Conservation (phyloP, 2,113 vertebrate species). For the Malurus elegans region DNA sequence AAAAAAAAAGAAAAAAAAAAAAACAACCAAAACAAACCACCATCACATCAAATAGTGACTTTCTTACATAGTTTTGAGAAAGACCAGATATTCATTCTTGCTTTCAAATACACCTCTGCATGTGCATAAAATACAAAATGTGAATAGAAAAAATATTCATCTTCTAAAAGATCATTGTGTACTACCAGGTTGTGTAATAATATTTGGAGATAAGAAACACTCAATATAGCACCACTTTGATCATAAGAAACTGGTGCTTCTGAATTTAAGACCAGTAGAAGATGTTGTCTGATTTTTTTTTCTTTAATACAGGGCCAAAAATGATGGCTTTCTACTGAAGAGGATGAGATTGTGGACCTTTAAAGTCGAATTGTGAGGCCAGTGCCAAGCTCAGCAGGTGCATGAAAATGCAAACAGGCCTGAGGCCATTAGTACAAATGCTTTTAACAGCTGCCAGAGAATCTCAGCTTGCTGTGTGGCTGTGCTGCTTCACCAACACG, state of each 20-base stretch:
- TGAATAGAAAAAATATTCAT: neutral
- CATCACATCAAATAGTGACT: neutral
- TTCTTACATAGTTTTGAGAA: neutral
- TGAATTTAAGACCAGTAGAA: neutral
- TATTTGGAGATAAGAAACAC: neutral
- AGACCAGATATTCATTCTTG: neutral
- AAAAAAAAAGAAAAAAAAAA: neutral
- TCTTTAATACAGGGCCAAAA: neutral
- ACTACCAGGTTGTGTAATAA: neutral
- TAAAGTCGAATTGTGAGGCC: neutral
- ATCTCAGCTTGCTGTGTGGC: neutral
- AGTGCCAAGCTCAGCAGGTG: neutral
- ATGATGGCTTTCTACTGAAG: neutral
- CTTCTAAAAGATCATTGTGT: neutral
- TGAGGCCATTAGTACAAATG: neutral
- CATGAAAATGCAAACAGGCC: neutral
- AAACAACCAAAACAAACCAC: fast-evolving
- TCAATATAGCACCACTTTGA: neutral
- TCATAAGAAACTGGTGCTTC: neutral
- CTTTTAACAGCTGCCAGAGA: neutral
- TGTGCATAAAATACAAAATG: neutral
- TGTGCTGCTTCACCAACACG: neutral
- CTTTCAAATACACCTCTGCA: neutral
- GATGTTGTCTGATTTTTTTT: neutral
- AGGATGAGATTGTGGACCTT: neutral